These are phyloP conservation scores for Brassicogethes aeneus DNA, from an alignment of 2,888 invertebrate species.

Conservation along the genomic window DNA sequence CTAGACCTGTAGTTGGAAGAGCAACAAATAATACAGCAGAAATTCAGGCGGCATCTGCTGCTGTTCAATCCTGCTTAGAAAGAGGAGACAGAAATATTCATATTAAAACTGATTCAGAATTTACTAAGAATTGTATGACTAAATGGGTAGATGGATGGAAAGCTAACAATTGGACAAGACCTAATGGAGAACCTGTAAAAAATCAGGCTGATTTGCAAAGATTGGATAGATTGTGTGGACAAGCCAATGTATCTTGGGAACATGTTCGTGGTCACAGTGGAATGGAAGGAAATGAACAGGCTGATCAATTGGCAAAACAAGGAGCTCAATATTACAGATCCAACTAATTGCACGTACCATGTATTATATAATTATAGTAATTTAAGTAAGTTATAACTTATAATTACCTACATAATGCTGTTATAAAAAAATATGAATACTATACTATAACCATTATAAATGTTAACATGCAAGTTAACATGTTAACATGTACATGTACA, in stretches of 20 bases:
- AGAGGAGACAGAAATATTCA: constrained; percentile 47
- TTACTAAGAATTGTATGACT: constrained; percentile 76
- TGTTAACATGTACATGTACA: no score
- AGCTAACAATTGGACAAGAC: constrained; percentile 71
- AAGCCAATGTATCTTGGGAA: constrained; percentile 68
- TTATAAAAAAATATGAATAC: no score
- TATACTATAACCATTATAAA: no score
- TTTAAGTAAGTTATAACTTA: no score
- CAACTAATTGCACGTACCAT: no score
- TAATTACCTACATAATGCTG: no score
- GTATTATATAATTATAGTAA: no score
- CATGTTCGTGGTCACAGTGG: no score
- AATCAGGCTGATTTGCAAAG: constrained; percentile 78
- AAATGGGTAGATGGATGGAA: constrained; percentile 89
- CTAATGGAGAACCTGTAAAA: constrained; percentile 67
- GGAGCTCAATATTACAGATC: no score
- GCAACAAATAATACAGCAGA: constrained; percentile 96
- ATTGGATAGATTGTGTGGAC: constrained; percentile 55
- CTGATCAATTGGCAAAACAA: no score
- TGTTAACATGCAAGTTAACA: no score
- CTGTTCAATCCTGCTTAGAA: constrained; percentile 43
- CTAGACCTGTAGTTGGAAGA: constrained; percentile 67
- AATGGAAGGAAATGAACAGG: no score
- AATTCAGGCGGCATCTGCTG: constrained; percentile 79
- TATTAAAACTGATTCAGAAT: constrained; percentile 88